Base-by-base conservation (phyloP, 1,140 invertebrate genomes). In the Drosophila pallidifrons region DNA sequence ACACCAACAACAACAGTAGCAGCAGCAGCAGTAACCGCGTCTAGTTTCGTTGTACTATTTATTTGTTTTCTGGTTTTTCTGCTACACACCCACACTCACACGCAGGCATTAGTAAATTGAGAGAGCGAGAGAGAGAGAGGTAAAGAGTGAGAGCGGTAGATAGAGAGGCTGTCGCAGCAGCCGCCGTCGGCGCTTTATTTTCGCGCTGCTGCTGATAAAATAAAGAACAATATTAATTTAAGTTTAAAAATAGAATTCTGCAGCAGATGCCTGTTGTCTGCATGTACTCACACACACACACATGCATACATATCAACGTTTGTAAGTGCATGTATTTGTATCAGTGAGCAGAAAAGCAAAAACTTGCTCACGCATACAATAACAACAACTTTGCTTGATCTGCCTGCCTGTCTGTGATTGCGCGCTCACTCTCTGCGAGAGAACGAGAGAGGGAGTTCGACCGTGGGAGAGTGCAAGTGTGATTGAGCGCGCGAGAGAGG, bases 191-290 rank as follows among this genome's bases (percentile, higher is more conserved):
- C 68, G 82, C 76, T 87, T 87, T 87, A 87, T 87, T 82, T 81
- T 87, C 76, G 82, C 82, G 80, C 77, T 79, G 83, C 70, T 74
- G 82, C 82, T 88, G 83, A 88, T 88, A 88, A 88, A 88, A 88
- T 88, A 88, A 88, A 88, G 83, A 88, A 88, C 83, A 88, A 88
- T 88, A 88, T 88, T 88, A 88, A 88, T 89, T 88, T 88, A 88
- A 88, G 83, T 88, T 88, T 88, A 88, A 89, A 88, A 88, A 88
- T 88, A 88, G 83, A 88, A 75, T 83, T 88, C 59, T 57, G 77
- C 85, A 81, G 83, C 83, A 88, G 83, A 88, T 88, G 83, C 83
- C 78, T 79, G 76, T 80, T 83, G 80, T 78, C 81, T 85, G 78
- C 72, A 81, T 80, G 68, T 78, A 67, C 16, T 35, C 38, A 11